These are phyloP conservation scores for Cephonodes hylas DNA, from an alignment of 2,888 invertebrate genomes.

Conservation along the genomic window DNA sequence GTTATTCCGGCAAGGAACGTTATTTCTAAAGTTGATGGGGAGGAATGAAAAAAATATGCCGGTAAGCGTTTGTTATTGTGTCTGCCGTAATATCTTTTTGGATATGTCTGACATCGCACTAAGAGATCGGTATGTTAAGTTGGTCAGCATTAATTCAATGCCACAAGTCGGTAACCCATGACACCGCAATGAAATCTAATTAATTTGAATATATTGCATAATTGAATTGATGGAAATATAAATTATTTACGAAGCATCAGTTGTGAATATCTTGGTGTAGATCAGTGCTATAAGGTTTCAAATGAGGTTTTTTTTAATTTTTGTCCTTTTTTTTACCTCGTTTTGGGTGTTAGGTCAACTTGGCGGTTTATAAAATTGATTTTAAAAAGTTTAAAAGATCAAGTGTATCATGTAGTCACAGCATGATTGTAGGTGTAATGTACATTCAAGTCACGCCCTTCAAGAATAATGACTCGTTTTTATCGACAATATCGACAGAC, in stretches of 20 bases:
- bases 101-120: not conserved
- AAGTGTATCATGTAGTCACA: not conserved
- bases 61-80: constrained; percentile 7
- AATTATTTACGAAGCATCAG: not conserved
- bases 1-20: not conserved
- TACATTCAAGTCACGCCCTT: constrained; percentile 6
- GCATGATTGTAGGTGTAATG: not conserved
- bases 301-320: not conserved
- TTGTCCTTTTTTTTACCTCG: not conserved
- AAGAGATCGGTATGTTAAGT: not conserved
- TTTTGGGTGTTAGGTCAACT: constrained; percentile 1
- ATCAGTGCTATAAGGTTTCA: not conserved
- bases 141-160: not conserved
- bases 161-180: not conserved
- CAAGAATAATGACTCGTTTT: constrained; percentile 6
- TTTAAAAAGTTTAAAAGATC: constrained; percentile 1
- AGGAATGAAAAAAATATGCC: not conserved
- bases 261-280: not conserved
- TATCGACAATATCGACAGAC: constrained; percentile 3
- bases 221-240: not conserved
- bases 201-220: not conserved
- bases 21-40: not conserved
- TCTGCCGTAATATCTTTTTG: not conserved
- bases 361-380: not conserved
- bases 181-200: not conserved